phyloP scores from a whole-genome alignment of 2,888 invertebrate genomes.

The Diaprepes abbreviatus region DNA sequence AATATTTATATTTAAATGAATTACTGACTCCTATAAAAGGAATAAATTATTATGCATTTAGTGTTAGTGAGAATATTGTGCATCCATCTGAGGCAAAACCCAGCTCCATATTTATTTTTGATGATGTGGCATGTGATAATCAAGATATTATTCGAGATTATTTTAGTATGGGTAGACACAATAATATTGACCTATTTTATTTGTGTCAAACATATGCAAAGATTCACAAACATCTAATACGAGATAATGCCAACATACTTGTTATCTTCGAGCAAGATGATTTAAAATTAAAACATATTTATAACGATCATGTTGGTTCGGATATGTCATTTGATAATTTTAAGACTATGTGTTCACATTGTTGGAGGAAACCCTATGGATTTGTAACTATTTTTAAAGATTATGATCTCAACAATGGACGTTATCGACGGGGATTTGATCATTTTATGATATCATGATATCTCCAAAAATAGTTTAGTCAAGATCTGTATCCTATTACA shows the following conservation, averaged over 20 bases:
- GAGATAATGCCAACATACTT: slow-evolving; percentile 62
- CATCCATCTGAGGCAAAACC: slow-evolving; percentile 37
- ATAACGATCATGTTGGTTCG: slow-evolving; percentile 49
- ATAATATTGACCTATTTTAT: slow-evolving; percentile 34
- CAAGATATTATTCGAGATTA: slow-evolving; percentile 42
- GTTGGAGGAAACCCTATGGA: slow-evolving; percentile 58
- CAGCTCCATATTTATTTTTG: slow-evolving; percentile 47
- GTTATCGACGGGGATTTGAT: no score
- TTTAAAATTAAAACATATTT: slow-evolving; percentile 59
- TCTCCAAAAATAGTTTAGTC: no score
- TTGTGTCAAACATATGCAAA: slow-evolving; percentile 36
- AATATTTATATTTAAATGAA: slow-evolving; percentile 43
- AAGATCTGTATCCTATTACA: no score
- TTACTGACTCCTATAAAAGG: slow-evolving; percentile 34
- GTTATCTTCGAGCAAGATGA: slow-evolving; percentile 63
- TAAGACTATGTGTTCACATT: slow-evolving; percentile 56
- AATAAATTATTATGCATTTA: slow-evolving; percentile 43
- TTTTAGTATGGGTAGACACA: slow-evolving; percentile 46
- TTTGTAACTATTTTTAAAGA: no score
- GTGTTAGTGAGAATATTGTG: slow-evolving; percentile 33
- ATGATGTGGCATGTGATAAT: slow-evolving; percentile 44
- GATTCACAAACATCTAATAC: slow-evolving; percentile 56
- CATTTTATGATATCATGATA: no score
- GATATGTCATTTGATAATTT: slow-evolving; percentile 57
- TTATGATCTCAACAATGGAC: no score